Evolutionary conservation across 2,888 invertebrate species (phyloP).

Genomic region (Temnothorax rugatulus): DNA sequence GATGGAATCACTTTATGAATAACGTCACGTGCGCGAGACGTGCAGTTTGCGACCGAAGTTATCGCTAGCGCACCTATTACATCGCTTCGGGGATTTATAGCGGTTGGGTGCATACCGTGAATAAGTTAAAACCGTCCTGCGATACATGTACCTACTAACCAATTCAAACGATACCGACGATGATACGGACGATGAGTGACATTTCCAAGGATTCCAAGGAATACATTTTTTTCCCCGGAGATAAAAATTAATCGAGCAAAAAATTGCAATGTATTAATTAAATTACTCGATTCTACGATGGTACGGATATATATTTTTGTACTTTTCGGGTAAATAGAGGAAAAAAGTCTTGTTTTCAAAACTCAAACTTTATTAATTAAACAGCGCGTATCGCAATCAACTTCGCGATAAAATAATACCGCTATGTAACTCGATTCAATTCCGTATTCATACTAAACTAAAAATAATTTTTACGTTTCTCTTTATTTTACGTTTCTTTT

Average conservation of each 20-base stretch:
- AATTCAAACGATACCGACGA: neutral
- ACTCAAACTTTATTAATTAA: conserved; percentile 38
- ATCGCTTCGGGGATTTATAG: conserved; percentile 11
- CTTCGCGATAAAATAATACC: conserved; percentile 10
- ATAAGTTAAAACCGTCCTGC: conserved; percentile 12
- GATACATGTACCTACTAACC: neutral
- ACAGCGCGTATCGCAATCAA: conserved; percentile 16
- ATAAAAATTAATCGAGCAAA: neutral
- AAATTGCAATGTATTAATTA: neutral
- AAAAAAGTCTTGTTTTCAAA: neutral
- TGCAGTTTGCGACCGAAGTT: conserved; percentile 8
- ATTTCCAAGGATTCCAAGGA: neutral
- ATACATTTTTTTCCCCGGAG: neutral
- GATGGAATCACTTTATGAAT: conserved; percentile 26
- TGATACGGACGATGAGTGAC: neutral
- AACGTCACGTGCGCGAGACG: conserved; percentile 8
- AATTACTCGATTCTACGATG: conserved; percentile 1
- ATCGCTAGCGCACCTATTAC: conserved; percentile 33
- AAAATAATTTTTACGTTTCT: conserved; percentile 2
- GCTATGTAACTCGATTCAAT: conserved; percentile 5
- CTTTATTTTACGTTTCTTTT: neutral
- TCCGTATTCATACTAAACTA: neutral
- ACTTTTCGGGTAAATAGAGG: neutral
- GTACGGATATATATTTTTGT: neutral
- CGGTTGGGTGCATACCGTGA: neutral